phyloP scores from a whole-genome alignment of 2,888 invertebrate genomes.

The Pseudococcus longispinus region DNA sequence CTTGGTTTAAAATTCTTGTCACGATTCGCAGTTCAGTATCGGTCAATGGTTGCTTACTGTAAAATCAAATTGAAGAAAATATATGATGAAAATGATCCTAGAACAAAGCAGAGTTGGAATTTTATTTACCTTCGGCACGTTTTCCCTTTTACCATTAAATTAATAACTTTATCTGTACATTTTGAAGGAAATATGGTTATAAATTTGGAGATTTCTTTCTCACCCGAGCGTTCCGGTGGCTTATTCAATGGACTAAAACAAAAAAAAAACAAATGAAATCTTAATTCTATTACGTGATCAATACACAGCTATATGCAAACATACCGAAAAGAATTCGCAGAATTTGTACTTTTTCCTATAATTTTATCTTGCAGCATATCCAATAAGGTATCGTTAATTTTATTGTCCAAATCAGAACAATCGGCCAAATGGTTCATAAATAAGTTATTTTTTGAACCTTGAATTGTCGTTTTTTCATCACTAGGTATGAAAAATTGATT shows the following conservation, averaged over 20 bases:
- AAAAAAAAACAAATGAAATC: neutral
- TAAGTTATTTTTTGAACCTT: neutral
- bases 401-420: conserved; percentile 42
- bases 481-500: neutral
- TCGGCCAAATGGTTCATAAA: neutral
- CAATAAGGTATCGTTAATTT: conserved; percentile 45
- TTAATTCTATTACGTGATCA: neutral
- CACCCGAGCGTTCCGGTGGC: neutral
- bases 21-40: conserved; percentile 43
- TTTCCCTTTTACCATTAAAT: conserved; percentile 50
- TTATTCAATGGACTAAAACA: conserved; percentile 13
- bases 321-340: neutral
- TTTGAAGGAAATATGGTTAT: conserved; percentile 29
- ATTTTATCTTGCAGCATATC: conserved; percentile 49
- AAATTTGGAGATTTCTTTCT: conserved; percentile 37
- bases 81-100: neutral
- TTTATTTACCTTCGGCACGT: conserved; percentile 44
- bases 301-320: neutral
- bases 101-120: neutral
- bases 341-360: neutral
- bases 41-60: conserved; percentile 40
- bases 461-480: neutral
- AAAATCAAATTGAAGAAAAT: neutral
- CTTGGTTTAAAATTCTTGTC: conserved; percentile 41
- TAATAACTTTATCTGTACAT: conserved; percentile 24